These are phyloP conservation scores for Pseudorasbora parva DNA, from an alignment of 2,113 vertebrate species.

Conservation along the genomic window DNA sequence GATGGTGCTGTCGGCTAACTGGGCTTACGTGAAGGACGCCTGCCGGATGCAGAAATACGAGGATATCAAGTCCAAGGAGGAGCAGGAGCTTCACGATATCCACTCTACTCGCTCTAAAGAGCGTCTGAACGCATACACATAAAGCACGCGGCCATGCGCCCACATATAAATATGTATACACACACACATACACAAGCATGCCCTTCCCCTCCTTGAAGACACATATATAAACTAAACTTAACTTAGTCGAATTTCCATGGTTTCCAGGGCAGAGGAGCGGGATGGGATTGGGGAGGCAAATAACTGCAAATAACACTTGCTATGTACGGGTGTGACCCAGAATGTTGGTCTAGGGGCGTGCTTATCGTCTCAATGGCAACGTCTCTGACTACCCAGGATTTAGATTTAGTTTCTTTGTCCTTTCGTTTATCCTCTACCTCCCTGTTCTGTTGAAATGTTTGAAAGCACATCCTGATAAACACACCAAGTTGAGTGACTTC, in stretches of 20 bases:
- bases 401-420: constrained; percentile 22
- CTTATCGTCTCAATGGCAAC: constrained; percentile 33
- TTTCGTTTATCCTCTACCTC: constrained; percentile 57
- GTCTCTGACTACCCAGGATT: constrained; percentile 49
- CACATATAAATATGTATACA: constrained; percentile 65
- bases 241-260: constrained; percentile 16
- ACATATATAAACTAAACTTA: constrained; percentile 42
- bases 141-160: constrained; percentile 76
- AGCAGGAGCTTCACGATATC: constrained; percentile 98
- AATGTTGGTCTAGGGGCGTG: constrained; percentile 37
- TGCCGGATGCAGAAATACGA: constrained; percentile 99
- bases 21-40: constrained; percentile 98
- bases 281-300: constrained; percentile 44
- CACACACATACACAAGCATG: constrained; percentile 47
- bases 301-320: constrained; percentile 3
- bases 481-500: constrained; percentile 54
- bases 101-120: constrained; percentile 99
- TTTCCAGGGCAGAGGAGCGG: constrained; percentile 29
- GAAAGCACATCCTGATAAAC: constrained; percentile 42
- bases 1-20: constrained; percentile 98
- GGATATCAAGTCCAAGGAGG: constrained; percentile 99
- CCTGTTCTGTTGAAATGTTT: constrained; percentile 8
- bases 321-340: constrained; percentile 36
- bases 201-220: constrained; percentile 29
- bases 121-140: constrained; percentile 84